Percentiles rank a stretch among this genome's conserved stretches.
These are phyloP conservation scores for Carabus problematicus DNA, from an alignment of 2,888 invertebrate species.

Conservation along the genomic window DNA sequence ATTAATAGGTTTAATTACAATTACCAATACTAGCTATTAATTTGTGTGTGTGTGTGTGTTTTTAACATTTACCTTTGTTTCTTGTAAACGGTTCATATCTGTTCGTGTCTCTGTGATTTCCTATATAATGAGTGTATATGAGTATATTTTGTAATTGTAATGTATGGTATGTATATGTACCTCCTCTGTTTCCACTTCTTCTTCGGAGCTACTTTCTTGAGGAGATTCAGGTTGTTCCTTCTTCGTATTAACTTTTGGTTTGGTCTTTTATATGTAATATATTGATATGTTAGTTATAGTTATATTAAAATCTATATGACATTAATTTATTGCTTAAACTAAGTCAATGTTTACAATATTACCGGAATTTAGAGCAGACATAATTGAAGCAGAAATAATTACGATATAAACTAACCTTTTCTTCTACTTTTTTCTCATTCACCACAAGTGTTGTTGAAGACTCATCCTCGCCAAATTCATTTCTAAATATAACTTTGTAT, in stretches of 20 bases:
- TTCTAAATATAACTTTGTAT: constrained; percentile 86
- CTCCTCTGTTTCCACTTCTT: constrained; percentile 45
- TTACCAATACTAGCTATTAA: constrained; percentile 12
- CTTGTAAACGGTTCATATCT: constrained; percentile 54
- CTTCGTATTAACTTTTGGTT: constrained; percentile 41
- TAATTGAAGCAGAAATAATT: too few relatives aligned
- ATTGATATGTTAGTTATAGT: constrained; percentile 3
- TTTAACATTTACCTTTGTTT: constrained; percentile 50
- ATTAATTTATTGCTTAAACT: neutral
- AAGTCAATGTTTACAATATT: neutral
- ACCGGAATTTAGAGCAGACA: neutral
- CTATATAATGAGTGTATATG: constrained; percentile 41
- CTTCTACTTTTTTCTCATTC: constrained; percentile 63
- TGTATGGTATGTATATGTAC: constrained; percentile 40
- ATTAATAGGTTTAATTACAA: constrained; percentile 34
- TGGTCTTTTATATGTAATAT: constrained; percentile 7
- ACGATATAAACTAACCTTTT: constrained; percentile 48
- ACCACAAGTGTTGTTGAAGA: constrained; percentile 86
- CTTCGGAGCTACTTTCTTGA: constrained; percentile 44
- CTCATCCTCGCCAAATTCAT: constrained; percentile 90
- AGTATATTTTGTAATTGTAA: constrained; percentile 9
- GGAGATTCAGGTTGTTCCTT: constrained; percentile 42
- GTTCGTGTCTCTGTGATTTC: constrained; percentile 46
- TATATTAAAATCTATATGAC: neutral
- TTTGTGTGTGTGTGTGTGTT: constrained; percentile 32